Conservation (phyloP, 2,888 invertebrate genomes). For the Pogonocherus hispidulus region DNA sequence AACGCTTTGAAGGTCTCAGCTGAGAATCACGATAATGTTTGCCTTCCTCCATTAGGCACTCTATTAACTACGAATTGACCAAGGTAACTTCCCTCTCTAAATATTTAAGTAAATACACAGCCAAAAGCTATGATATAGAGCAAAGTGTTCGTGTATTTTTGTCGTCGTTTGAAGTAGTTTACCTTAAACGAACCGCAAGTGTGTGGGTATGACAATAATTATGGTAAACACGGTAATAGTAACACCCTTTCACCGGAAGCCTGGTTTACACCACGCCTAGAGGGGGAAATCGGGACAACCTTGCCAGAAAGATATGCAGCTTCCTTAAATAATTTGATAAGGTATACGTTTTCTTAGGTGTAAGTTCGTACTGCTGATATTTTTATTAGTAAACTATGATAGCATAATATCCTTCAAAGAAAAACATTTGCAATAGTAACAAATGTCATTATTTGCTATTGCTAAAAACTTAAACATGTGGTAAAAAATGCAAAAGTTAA, state of each 20-base stretch:
- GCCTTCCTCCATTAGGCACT: neutral
- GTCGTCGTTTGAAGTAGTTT: slow-evolving; percentile 32
- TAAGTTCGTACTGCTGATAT: too few relatives aligned
- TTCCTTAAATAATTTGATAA: too few relatives aligned
- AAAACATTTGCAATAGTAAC: too few relatives aligned
- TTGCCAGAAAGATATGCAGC: too few relatives aligned
- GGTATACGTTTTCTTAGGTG: too few relatives aligned
- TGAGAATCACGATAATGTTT: neutral
- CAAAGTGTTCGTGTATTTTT: neutral
- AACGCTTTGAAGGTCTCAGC: neutral
- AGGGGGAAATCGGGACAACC: slow-evolving; percentile 16
- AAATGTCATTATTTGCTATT: too few relatives aligned
- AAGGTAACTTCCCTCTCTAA: slow-evolving; percentile 1
- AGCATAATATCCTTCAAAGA: too few relatives aligned
- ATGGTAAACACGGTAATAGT: slow-evolving; percentile 34
- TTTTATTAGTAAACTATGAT: too few relatives aligned
- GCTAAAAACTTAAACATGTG: too few relatives aligned
- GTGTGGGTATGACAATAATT: slow-evolving; percentile 38
- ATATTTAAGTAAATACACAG: too few relatives aligned
- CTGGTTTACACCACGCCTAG: slow-evolving; percentile 40
- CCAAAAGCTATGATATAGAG: neutral
- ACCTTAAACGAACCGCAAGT: slow-evolving; percentile 37
- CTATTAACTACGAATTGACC: neutral
- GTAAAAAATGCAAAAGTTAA: too few relatives aligned
- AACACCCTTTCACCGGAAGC: slow-evolving; percentile 49